Evolutionary conservation across 2,113 vertebrate genomes (phyloP), one percentile per base, ranked within the genome.

Genomic region (Hydropotes inermis): DNA sequence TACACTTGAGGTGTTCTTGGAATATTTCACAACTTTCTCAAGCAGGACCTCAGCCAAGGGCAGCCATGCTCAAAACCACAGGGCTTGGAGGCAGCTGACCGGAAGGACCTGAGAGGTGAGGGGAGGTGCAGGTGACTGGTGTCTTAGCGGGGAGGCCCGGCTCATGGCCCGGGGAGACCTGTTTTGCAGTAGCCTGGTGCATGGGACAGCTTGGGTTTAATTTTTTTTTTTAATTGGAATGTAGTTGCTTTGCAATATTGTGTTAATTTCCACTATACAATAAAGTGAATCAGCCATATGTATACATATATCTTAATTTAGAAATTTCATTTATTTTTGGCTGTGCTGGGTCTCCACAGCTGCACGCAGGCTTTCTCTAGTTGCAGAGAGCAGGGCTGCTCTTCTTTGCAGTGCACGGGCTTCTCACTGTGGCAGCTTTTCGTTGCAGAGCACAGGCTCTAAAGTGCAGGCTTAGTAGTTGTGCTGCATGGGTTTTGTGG

Each of bases 381-480:
- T 27, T 76, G 70, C 39, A 43, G 70, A 76, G 70, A 76, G 70
- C 39, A 27, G 39, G 39, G 23, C 70, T 43, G 11, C 70, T 27
- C 70, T 43, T 76, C 0, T 3, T 27, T 27, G 23, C 3, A 1
- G 39, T 0, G 12, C 11, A 6, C 6, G 1, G 36, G 70, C 23
- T 76, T 25, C 67, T 74, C 21, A 6, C 6, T 39, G 67, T 5
- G 5, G 67, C 23, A 10, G 19, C 67, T 70, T 70, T 19, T n/a
- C 61, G 61, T 67, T n/a, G 61, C 5, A 2, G 2, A 74, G n/a
- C 67, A 12, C 19, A 74, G n/a, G 67, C 19, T 39, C 67, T n/a
- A 8, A 17, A 4, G 61, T 7, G 1, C n/a, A 74, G n/a, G n/a
- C n/a, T 39, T 36, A 23, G n/a, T 23, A 74, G n/a, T 6, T 28